phyloP scores from a whole-genome alignment of 2,797 vertebrate species.

The Dermochelys coriacea region DNA sequence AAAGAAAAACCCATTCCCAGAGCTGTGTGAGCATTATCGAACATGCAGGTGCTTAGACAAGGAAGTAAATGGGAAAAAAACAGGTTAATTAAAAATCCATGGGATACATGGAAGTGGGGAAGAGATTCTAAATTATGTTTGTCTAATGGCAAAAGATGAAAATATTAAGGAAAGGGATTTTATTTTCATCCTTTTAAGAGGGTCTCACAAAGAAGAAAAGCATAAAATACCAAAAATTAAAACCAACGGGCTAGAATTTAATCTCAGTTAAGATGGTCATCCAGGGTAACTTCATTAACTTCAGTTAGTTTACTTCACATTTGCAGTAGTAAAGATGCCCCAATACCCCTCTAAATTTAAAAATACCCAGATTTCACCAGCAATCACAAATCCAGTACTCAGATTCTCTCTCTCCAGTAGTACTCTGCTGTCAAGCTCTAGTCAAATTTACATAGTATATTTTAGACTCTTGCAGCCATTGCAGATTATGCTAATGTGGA shows the following conservation, averaged over 20 bases:
- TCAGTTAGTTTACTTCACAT: neutral
- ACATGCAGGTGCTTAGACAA: slow-evolving; percentile 60
- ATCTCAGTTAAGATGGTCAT: slow-evolving; percentile 18
- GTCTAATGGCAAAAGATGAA: neutral
- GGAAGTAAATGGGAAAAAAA: neutral
- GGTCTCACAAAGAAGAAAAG: slow-evolving; percentile 9
- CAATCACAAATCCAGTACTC: slow-evolving; percentile 44
- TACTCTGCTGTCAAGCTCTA: slow-evolving; percentile 49
- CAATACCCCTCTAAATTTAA: slow-evolving; percentile 37
- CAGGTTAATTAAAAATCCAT: slow-evolving; percentile 50
- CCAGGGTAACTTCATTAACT: neutral
- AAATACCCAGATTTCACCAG: slow-evolving; percentile 39
- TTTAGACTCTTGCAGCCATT: slow-evolving; percentile 58
- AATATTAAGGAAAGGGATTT: neutral
- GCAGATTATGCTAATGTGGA: slow-evolving; percentile 56
- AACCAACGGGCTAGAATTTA: neutral
- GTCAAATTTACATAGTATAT: slow-evolving; percentile 60
- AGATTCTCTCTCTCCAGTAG: slow-evolving; percentile 53
- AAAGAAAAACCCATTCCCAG: slow-evolving; percentile 37
- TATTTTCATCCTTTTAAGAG: neutral
- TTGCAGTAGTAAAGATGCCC: slow-evolving; percentile 1
- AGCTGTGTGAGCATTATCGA: slow-evolving; percentile 19
- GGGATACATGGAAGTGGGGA: neutral
- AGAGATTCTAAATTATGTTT: slow-evolving; percentile 1
- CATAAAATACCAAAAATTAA: neutral